Evolutionary conservation across 2,888 invertebrate genomes (phyloP), one percentile per base, ranked within the genome.

Genomic region (Pemphredon lugubris): DNA sequence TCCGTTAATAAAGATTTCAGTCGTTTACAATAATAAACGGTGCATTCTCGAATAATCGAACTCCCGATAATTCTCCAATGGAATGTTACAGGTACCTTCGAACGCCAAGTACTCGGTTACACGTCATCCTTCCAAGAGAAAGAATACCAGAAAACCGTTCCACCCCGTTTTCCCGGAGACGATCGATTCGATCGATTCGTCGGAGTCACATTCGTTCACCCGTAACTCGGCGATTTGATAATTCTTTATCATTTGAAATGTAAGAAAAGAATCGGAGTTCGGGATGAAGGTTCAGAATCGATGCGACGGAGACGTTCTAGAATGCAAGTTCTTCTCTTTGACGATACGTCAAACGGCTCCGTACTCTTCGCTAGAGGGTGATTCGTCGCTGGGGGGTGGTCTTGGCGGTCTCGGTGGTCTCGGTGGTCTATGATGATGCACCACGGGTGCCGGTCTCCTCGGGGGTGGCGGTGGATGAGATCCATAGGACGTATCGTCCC

Each of bases 381-480:
- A 90, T 14, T 90, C 89, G 81, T 90, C 89, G 69, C 88, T 89
- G 37, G 87, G 85, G 47, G 88, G 86, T 26, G 87, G 85, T 59
- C 88, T 84, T 1, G 86, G 81, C 11, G 87, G 87, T 55, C 88
- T 84, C 20, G 85, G 88, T 58, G 88, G 86, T 73, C 86, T 81
- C 20, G 87, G 84, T 9, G 86, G 85, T 60, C 85, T 81, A 68
- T 85, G 86, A 48, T 84, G 83, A 47, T 85, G 83, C 13, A 83
- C 77, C 58, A 84, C 80, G 20, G 87, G 87, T 11, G 85, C 82
- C 11, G 86, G 85, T 76, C 89, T 82, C 66, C 89, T 72, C 87
- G 92, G 76, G 86, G 92, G 73, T 88, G 92, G 77, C 88, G 92
- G 79, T 88, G 92, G 84, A 90, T 92, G 83, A 89, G 78, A 81